phyloP scores from a whole-genome alignment of 2,888 invertebrate genomes.

The Monoplex corrugatus region DNA sequence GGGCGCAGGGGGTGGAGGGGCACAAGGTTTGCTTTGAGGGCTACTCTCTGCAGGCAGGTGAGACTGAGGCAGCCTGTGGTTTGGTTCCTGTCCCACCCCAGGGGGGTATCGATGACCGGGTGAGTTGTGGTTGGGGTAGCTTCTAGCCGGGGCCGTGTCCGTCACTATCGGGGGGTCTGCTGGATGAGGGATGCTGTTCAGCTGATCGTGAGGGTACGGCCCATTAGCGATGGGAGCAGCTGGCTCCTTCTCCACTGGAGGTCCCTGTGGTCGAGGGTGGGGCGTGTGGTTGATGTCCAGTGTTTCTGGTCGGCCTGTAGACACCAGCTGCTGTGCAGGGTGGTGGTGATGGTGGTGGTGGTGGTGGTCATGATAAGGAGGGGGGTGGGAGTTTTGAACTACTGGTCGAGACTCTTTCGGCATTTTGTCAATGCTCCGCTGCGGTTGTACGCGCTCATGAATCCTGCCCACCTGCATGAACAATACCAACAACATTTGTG shows the following conservation, averaged over 20 bases:
- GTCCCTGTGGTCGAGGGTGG: not conserved
- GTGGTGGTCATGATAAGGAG: conserved; percentile 36
- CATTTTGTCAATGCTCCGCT: conserved; percentile 26
- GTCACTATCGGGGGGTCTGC: not conserved
- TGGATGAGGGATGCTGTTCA: not conserved
- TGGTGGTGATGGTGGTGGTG: conserved; percentile 30
- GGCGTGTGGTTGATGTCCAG: not conserved
- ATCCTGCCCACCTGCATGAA: conserved; percentile 32
- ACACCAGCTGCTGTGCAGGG: conserved; percentile 8
- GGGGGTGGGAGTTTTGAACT: not conserved
- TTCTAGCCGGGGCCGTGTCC: not conserved
- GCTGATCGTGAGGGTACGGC: conserved; percentile 49
- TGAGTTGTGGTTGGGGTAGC: conserved; percentile 5
- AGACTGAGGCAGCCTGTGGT: not conserved
- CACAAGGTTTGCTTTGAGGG: conserved; percentile 86
- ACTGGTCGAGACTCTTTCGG: not conserved
- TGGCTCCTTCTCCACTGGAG: not conserved
- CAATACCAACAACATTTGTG: too few relatives aligned
- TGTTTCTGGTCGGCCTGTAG: not conserved
- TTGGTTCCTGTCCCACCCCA: not conserved
- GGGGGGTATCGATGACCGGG: not conserved
- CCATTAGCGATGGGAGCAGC: conserved; percentile 51
- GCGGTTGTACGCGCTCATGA: conserved; percentile 34
- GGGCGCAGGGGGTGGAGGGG: conserved; percentile 83
- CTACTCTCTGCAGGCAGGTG: conserved; percentile 43